Evolutionary conservation across 2,113 vertebrate species (phyloP), one percentile per base, ranked within the genome.

Genomic region (Lophura nycthemera): DNA sequence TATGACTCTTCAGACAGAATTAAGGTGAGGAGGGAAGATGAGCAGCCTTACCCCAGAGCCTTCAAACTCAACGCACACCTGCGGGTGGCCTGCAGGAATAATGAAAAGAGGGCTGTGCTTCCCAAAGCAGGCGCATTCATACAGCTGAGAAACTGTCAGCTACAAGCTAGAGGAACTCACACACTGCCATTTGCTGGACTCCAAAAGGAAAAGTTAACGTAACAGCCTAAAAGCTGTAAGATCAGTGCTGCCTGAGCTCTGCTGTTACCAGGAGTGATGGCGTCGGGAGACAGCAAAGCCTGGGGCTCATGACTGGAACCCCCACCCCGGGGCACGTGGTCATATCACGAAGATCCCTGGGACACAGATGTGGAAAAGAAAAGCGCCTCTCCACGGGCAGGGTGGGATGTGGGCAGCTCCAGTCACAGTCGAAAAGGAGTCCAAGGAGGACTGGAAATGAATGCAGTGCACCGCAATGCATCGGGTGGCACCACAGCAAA

Each of bases 381-480:
- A n/a, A 2, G 2, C 13, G 21, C 11, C 43, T 50, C 38, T 47
- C n/a, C 48, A 8, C 15, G 29, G 30, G 36, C 34, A 13, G 42
- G 5, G 43, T 30, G 25, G 24, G 48, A 34, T 1, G 3, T 3
- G 42, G 71, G 65, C 22, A 32, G 45, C 57, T 71, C 40, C 47
- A 48, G 47, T 21, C 47, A 24, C 47, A 21, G 47, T 21, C 20
- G 10, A 21, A 48, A 24, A 48, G 47, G 47, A 48, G 47, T 24
- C 56, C 64, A 15, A 1, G 9, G 7, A 54, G 40, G 38, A 36
- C 2, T 22, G 52, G 20, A 22, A 45, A 38, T 11, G 22, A 48
- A 10, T 6, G 24, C 5, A 17, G 4, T 5, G 47, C 32, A 10
- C 45, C 12, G 1, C 12, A 8, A n/a, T 0, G 22, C 4, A 15